Evolutionary conservation across 2,888 invertebrate species (phyloP).

Genomic region (Linyphia triangularis): DNA sequence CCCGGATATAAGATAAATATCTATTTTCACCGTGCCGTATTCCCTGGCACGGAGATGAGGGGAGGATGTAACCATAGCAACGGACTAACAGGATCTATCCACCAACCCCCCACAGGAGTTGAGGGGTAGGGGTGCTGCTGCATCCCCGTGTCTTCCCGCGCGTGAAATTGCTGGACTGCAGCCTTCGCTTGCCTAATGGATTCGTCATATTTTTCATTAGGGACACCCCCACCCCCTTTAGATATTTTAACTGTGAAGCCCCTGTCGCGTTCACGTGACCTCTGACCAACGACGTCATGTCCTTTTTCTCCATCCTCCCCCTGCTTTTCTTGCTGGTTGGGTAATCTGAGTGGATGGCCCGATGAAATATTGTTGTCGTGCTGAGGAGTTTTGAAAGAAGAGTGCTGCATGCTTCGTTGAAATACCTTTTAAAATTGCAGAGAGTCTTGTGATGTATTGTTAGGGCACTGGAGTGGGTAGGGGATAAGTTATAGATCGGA

Average conservation of each 20-base stretch:
- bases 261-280: conserved; percentile 37
- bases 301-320: conserved; percentile 36
- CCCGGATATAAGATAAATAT: conserved; percentile 71
- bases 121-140: not conserved
- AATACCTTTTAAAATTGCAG: too few species aligned
- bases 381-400: not conserved
- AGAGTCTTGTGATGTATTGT: not conserved
- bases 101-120: conserved; percentile 1
- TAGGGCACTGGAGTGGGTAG: not conserved
- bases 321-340: conserved; percentile 24
- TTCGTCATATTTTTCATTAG: conserved; percentile 75
- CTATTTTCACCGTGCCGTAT: conserved; percentile 55
- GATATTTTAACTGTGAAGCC: conserved; percentile 42
- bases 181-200: conserved; percentile 69
- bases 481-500: not conserved
- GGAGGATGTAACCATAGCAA: conserved; percentile 62
- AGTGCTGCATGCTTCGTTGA: not conserved
- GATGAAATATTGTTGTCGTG: not conserved
- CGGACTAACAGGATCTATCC: conserved; percentile 69
- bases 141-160: conserved; percentile 46
- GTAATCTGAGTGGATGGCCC: not conserved
- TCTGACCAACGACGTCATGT: conserved; percentile 71
- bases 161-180: conserved; percentile 72
- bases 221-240: conserved; percentile 13
- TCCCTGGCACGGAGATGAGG: conserved; percentile 39